A percentile compares a stretch with the other conserved stretches of the same genome.
phyloP scores from a whole-genome alignment of 2,113 vertebrate species.

The Passer montanus region DNA sequence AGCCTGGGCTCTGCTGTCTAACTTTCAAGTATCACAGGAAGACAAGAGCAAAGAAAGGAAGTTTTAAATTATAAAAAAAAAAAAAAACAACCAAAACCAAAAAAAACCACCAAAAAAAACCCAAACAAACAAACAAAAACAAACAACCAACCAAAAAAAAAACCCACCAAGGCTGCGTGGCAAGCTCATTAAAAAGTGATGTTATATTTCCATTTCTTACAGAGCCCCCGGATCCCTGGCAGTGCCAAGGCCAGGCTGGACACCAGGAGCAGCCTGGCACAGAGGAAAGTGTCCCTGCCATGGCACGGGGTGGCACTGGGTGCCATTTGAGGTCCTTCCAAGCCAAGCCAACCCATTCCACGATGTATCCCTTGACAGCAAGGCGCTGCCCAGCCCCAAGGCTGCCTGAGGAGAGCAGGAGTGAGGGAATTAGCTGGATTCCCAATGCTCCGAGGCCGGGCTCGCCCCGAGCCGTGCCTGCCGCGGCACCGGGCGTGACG shows the following conservation, averaged over 20 bases:
- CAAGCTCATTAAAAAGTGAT: not conserved
- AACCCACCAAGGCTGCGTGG: not conserved
- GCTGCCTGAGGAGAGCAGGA: not conserved
- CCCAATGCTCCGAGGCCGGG: fast-evolving
- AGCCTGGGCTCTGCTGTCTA: not conserved
- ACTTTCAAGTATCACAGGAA: not conserved
- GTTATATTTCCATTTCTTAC: not conserved
- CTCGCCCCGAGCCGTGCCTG: not conserved
- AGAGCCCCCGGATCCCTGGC: not conserved
- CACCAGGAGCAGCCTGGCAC: not conserved
- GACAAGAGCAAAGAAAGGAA: not conserved
- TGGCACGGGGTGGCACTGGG: fast-evolving
- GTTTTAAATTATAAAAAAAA: not conserved
- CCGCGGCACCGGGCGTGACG: not conserved
- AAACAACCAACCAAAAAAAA: too few relatives aligned
- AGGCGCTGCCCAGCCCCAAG: not conserved
- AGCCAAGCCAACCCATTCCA: not conserved
- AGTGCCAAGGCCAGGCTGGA: fast-evolving
- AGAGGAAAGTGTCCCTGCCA: not conserved
- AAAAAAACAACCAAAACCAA: too few relatives aligned
- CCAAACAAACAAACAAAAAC: too few relatives aligned
- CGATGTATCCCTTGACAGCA: fast-evolving
- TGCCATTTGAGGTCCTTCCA: fast-evolving
- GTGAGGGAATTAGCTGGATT: fast-evolving
- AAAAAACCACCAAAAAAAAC: too few relatives aligned